Evolutionary conservation across 1,140 invertebrate species (phyloP), one percentile per base, ranked within the genome.

Genomic region (Anastrepha obliqua): DNA sequence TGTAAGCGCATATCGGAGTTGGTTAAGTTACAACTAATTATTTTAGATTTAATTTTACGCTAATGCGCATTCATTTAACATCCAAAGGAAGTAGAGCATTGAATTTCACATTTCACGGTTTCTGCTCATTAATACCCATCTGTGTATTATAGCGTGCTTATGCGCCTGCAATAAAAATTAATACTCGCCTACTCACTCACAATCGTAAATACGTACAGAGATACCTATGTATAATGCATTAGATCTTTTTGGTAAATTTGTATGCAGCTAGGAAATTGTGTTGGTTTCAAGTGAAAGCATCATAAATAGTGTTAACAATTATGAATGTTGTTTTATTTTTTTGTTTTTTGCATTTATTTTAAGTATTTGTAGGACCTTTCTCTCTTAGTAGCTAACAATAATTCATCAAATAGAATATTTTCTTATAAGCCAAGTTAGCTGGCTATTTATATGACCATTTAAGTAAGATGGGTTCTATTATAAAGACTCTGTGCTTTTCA

Each of bases 61-160:
- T 51, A 51, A 55, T 55, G 47, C n/a, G 74, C 47, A 55, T 81
- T 81, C 74, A 55, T n/a, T 58, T 81, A 81, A 81, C 74, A 81
- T 81, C 74, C 74, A 81, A 81, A 55, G 47, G 74, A 81, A 81
- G 74, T 81, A 81, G 74, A 81, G 74, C 74, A 81, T 81, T 81
- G 74, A 81, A 81, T 81, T 81, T 81, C n/a, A 81, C 74, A 81
- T 81, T 81, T 81, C 74, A 81, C 74, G 51, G 74, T 81, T 81
- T 81, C 44, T 81, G 74, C 74, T 55, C 47, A 55, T 55, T 81
- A 81, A 55, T 29, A 81, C 6, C 44, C 74, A 81, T 29, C 51
- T 81, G 39, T 44, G 67, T 47, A 15, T 47, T 74, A 15, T 74
- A 8, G 67, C 67, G 42, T 74, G 42, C 44, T 74, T 44, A 44